Percentiles rank a stretch among this genome's conserved stretches.
These are phyloP conservation scores for Paratrypauchen microcephalus DNA, from an alignment of 2,797 vertebrate genomes.

Conservation along the genomic window DNA sequence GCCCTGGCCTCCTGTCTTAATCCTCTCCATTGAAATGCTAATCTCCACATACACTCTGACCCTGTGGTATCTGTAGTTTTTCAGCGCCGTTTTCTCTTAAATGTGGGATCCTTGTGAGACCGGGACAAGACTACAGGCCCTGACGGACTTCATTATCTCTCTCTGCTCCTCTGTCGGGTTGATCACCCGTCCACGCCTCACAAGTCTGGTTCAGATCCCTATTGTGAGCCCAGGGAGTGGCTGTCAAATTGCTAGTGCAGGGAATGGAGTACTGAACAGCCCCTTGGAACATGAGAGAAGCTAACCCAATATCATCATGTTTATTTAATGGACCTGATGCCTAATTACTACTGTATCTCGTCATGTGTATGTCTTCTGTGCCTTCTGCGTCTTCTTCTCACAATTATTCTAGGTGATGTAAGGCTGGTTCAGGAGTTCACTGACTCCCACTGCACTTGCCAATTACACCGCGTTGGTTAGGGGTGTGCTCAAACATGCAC, in stretches of 20 bases:
- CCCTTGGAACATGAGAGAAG: constrained; percentile 47
- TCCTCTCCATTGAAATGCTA: constrained; percentile 1
- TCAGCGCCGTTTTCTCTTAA: constrained; percentile 5
- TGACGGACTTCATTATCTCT: constrained; percentile 64
- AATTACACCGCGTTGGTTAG: background rate
- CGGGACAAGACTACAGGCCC: constrained; percentile 36
- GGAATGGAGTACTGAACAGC: constrained; percentile 39
- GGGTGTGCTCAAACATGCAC: constrained; percentile 3
- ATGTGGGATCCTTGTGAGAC: constrained; percentile 24
- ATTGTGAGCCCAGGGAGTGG: constrained; percentile 50
- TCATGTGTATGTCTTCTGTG: constrained; percentile 24
- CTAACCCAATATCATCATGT: constrained; percentile 61
- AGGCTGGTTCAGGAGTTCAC: constrained; percentile 76
- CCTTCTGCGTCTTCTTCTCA: constrained; percentile 30
- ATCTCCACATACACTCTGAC: constrained; percentile 19
- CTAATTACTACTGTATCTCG: constrained; percentile 70
- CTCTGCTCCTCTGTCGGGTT: constrained; percentile 42
- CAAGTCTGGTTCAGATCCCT: constrained; percentile 46
- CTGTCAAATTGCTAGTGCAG: constrained; percentile 59
- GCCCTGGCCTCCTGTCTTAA: constrained; percentile 11
- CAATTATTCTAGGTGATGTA: constrained; percentile 10
- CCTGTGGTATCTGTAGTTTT: constrained; percentile 28
- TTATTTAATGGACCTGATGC: constrained; percentile 71
- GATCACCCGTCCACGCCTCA: constrained; percentile 42
- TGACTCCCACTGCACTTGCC: constrained; percentile 28